These are phyloP conservation scores for Cryptosula pallasiana DNA, from an alignment of 2,888 invertebrate species.

Conservation along the genomic window DNA sequence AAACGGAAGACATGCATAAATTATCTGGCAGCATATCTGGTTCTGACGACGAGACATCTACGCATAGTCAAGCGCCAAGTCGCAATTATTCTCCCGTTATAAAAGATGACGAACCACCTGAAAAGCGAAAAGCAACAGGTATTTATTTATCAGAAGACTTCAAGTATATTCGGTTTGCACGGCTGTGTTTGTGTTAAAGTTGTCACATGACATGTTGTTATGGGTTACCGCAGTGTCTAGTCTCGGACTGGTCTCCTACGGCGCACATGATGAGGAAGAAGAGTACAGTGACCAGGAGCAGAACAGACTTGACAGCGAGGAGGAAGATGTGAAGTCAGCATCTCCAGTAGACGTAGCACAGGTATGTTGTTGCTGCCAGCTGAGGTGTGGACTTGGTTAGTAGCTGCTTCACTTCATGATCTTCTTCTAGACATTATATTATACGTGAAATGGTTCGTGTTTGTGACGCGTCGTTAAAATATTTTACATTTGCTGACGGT, in stretches of 20 bases:
- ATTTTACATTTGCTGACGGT: too few species aligned
- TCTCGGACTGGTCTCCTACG: background rate
- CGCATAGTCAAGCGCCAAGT: slow-evolving; percentile 9
- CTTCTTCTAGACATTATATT: too few species aligned
- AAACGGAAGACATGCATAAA: slow-evolving; percentile 10
- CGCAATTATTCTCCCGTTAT: slow-evolving; percentile 9
- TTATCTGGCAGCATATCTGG: slow-evolving; percentile 9
- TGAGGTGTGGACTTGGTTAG: too few species aligned
- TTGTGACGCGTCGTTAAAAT: too few species aligned
- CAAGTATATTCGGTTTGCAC: too few species aligned
- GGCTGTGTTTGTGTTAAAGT: too few species aligned
- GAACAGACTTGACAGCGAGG: background rate
- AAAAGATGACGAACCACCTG: background rate
- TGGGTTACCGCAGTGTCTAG: background rate
- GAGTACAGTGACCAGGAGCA: background rate
- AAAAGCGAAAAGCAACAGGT: background rate
- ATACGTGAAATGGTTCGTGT: too few species aligned
- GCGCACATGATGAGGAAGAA: background rate
- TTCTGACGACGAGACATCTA: slow-evolving; percentile 4
- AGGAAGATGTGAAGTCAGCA: background rate
- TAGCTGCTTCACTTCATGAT: too few species aligned
- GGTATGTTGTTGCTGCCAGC: too few species aligned
- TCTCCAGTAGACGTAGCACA: background rate
- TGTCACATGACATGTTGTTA: too few species aligned
- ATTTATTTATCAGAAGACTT: too few species aligned